phyloP scores from a whole-genome alignment of 2,888 invertebrate genomes.

The Ptychoptera contaminata region DNA sequence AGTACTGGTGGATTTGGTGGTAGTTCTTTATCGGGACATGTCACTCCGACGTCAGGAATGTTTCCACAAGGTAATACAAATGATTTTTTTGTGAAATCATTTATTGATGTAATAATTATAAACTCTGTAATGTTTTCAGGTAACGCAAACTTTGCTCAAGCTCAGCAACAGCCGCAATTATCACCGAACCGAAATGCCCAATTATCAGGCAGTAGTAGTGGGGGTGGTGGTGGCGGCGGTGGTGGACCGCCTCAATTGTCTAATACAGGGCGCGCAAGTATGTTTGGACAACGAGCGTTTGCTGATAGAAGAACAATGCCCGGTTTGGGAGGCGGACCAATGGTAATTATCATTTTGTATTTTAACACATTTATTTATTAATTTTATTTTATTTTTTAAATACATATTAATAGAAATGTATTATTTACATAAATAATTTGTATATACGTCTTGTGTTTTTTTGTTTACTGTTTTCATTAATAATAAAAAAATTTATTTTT shows the following conservation, averaged over 20 bases:
- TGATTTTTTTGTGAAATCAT: not conserved
- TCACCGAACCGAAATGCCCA: constrained; percentile 41
- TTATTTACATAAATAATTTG: not conserved
- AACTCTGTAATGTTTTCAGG: constrained; percentile 17
- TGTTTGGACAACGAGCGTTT: constrained; percentile 69
- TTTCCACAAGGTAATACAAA: constrained; percentile 29
- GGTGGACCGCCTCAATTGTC: constrained; percentile 41
- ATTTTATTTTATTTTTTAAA: too few relatives aligned
- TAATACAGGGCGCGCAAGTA: constrained; percentile 37
- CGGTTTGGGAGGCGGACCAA: constrained; percentile 26
- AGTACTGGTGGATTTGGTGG: constrained; percentile 47
- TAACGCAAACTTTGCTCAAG: constrained; percentile 32
- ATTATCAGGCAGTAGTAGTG: constrained; percentile 35
- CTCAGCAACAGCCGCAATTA: constrained; percentile 36
- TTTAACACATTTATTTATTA: too few relatives aligned
- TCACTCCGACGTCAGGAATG: constrained; percentile 53
- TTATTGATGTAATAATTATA: not conserved
- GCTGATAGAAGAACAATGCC: constrained; percentile 56
- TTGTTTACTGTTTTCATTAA: constrained; percentile 4
- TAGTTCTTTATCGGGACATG: constrained; percentile 57
- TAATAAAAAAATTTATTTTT: not conserved
- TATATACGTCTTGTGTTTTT: not conserved
- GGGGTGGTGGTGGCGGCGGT: constrained; percentile 32
- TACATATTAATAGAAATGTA: too few relatives aligned
- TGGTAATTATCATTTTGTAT: constrained; percentile 21